phyloP scores from a whole-genome alignment of 2,113 vertebrate species.

The mouse (Mus musculus) region DNA sequence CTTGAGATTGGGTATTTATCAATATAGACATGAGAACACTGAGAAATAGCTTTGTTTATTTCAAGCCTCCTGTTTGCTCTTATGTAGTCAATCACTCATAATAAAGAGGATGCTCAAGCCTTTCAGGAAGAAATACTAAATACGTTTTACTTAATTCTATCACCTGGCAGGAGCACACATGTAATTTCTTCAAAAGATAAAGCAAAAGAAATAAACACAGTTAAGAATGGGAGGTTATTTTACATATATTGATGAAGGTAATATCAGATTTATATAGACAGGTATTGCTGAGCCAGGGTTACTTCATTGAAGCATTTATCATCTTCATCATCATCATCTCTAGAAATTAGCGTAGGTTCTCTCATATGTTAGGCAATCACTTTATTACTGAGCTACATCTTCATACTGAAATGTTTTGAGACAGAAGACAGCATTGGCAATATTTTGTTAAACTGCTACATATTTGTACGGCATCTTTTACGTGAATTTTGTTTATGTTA shows the following conservation, averaged over 20 bases:
- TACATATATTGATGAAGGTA: not conserved
- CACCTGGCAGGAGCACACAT: not conserved
- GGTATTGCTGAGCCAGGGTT: not conserved
- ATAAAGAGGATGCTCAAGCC: constrained; percentile 5
- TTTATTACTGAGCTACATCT: not conserved
- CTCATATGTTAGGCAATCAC: not conserved
- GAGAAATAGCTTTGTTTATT: constrained; percentile 1
- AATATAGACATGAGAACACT: constrained; percentile 38
- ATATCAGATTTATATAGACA: not conserved
- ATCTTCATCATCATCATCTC: not conserved
- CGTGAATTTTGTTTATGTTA: not conserved
- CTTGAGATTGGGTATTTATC: constrained; percentile 54
- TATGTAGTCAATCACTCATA: not conserved
- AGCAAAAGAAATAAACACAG: not conserved
- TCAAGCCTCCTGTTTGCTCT: not conserved
- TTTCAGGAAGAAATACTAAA: not conserved
- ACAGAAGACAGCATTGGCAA: not conserved
- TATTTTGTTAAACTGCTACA: not conserved
- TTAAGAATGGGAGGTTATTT: not conserved
- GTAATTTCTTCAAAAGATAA: constrained; percentile 7
- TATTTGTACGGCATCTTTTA: not conserved
- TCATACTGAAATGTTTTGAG: not conserved
- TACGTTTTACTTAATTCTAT: not conserved
- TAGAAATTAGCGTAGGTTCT: not conserved
- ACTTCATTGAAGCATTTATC: not conserved